Percentiles rank a stretch among this genome's conserved stretches.
Conservation (phyloP, 2,888 invertebrate genomes). For the Nycteola revayana region DNA sequence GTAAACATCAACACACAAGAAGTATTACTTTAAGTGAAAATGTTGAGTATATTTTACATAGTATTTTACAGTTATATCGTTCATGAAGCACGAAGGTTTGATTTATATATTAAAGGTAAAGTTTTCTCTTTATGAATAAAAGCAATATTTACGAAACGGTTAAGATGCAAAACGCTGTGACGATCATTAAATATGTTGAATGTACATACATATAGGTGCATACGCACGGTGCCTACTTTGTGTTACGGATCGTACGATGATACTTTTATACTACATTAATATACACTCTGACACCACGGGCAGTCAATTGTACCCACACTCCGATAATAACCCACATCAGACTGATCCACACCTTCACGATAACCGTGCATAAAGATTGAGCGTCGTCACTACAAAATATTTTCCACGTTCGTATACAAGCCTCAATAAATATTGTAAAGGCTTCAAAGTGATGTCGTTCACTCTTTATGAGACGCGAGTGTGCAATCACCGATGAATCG, state of each 20-base stretch:
- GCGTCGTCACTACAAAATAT: no score
- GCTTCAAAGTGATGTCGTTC: conserved; percentile 36
- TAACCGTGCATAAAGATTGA: no score
- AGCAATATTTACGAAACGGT: conserved; percentile 44
- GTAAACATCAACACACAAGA: conserved; percentile 39
- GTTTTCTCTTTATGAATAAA: conserved; percentile 36
- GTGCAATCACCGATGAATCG: conserved; percentile 47
- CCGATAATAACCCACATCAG: conserved; percentile 29
- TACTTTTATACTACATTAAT: conserved; percentile 36
- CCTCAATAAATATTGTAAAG: conserved; percentile 14
- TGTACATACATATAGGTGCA: conserved; percentile 28
- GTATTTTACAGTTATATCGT: conserved; percentile 58
- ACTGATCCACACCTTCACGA: no score
- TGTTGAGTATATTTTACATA: conserved; percentile 64
- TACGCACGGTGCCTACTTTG: conserved; percentile 35
- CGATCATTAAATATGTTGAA: conserved; percentile 26
- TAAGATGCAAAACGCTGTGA: conserved; percentile 20
- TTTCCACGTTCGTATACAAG: conserved; percentile 34
- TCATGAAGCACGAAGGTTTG: conserved; percentile 55
- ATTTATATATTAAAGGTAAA: conserved; percentile 41
- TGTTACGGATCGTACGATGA: conserved; percentile 39
- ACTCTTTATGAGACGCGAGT: conserved; percentile 51
- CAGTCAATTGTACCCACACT: conserved; percentile 26
- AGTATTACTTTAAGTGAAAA: conserved; percentile 49
- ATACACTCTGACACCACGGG: conserved; percentile 36